These are phyloP conservation scores for Pachymerium ferrugineum DNA, from an alignment of 2,888 invertebrate species.

Conservation along the genomic window DNA sequence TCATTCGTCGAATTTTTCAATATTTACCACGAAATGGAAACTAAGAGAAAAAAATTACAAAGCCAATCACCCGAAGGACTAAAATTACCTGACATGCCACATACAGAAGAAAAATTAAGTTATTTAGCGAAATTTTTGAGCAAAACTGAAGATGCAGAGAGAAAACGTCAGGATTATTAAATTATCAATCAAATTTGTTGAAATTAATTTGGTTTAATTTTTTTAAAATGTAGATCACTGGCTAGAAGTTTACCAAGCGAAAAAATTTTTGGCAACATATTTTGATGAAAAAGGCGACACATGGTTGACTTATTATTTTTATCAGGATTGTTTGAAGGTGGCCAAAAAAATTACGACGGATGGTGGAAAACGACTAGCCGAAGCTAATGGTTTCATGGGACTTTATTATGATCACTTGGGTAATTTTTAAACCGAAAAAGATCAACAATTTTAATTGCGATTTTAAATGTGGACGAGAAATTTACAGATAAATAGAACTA, in stretches of 20 bases:
- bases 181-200: background rate
- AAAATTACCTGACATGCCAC: background rate
- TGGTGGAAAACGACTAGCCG: slow-evolving; percentile 9
- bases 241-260: slow-evolving; percentile 20
- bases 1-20: slow-evolving; percentile 14
- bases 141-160: slow-evolving; percentile 18
- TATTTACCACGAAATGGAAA: background rate
- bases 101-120: background rate
- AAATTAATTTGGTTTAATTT: background rate
- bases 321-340: background rate
- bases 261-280: background rate
- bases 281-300: background rate
- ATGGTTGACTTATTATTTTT: slow-evolving; percentile 23
- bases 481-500: no score
- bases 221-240: background rate
- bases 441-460: no score
- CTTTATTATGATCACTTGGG: background rate
- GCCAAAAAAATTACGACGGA: background rate
- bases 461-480: no score
- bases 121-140: background rate
- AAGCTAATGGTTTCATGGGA: slow-evolving; percentile 29
- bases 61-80: background rate
- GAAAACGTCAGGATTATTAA: background rate
- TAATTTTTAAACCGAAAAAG: background rate
- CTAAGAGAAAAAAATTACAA: no score